These are phyloP conservation scores for Pygoscelis antarcticus DNA, from an alignment of 2,113 vertebrate genomes.

Conservation along the genomic window DNA sequence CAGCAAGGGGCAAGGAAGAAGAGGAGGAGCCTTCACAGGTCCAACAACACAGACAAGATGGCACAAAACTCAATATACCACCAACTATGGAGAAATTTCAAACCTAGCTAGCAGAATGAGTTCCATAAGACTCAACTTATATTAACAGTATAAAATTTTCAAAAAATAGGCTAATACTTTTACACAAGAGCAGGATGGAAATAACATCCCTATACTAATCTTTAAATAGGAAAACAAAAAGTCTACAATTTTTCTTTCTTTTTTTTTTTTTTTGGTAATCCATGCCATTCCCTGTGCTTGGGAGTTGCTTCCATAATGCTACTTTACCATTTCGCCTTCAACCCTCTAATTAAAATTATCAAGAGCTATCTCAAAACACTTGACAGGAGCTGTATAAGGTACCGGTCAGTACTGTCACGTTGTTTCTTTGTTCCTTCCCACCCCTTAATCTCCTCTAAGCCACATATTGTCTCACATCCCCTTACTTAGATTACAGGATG, in stretches of 20 bases:
- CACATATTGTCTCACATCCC: constrained; percentile 25
- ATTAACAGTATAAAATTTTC: background rate
- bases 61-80: background rate
- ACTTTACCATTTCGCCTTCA: background rate
- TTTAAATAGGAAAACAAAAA: background rate
- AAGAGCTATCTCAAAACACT: background rate
- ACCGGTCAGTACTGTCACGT: background rate
- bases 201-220: background rate
- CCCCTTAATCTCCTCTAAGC: background rate
- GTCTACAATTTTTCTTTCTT: background rate
- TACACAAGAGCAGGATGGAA: background rate
- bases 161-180: background rate
- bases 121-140: background rate
- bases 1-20: background rate
- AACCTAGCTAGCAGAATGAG: background rate
- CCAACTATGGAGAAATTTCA: background rate
- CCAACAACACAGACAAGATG: background rate
- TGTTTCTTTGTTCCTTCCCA: background rate
- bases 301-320: background rate
- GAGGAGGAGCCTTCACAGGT: background rate
- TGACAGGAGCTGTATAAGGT: background rate
- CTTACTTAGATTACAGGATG: background rate
- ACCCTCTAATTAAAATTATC: background rate
- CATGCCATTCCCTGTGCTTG: background rate
- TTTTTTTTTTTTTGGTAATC: background rate